phyloP scores from a whole-genome alignment of 2,797 vertebrate species.

The Alca torda region DNA sequence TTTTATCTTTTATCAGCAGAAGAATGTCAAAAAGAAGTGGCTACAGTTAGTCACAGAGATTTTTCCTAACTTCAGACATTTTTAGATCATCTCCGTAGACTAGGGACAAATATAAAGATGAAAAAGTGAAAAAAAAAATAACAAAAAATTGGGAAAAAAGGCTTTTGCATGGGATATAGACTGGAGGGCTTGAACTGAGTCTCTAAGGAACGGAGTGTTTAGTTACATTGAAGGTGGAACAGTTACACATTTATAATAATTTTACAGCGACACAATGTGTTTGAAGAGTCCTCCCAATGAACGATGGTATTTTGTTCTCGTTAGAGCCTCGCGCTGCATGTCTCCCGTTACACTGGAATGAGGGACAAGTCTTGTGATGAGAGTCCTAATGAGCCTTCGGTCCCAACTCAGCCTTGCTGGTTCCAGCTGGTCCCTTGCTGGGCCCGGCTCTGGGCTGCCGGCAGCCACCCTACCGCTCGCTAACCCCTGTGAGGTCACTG shows the following conservation, averaged over 20 bases:
- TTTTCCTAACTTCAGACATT: neutral
- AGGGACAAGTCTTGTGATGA: neutral
- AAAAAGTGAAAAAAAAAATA: neutral
- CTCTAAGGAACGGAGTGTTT: neutral
- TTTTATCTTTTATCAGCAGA: neutral
- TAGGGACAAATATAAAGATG: neutral
- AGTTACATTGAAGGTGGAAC: neutral
- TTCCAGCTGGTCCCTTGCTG: neutral
- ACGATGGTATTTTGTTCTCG: neutral
- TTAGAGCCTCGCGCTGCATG: neutral
- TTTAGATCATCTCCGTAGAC: neutral
- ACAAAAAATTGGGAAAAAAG: neutral
- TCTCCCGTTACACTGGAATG: neutral
- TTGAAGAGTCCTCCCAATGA: neutral
- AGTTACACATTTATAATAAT: neutral
- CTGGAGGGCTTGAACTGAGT: neutral
- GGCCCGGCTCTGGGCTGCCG: accelerated
- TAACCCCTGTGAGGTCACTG: neutral
- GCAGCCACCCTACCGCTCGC: neutral
- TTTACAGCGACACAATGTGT: neutral
- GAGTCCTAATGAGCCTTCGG: neutral
- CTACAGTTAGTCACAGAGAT: neutral
- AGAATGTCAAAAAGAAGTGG: neutral
- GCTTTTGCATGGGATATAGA: neutral
- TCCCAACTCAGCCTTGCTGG: neutral